Percentiles rank a stretch among this genome's conserved stretches.
These are phyloP conservation scores for Plebejus anna DNA, from an alignment of 2,888 invertebrate species.

Conservation along the genomic window DNA sequence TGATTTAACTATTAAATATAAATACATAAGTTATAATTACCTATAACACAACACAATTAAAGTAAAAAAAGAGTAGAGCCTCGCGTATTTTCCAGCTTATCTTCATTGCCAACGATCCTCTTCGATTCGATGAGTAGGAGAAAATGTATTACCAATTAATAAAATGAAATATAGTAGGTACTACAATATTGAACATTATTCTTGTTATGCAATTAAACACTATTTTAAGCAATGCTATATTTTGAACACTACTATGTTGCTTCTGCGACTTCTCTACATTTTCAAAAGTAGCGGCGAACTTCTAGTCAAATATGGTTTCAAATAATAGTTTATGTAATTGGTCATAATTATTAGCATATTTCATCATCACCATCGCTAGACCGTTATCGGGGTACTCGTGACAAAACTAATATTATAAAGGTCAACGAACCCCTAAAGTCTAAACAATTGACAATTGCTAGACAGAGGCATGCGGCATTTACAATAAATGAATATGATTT, in stretches of 20 bases:
- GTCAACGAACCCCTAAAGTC: constrained; percentile 18
- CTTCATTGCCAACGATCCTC: neutral
- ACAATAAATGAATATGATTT: neutral
- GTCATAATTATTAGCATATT: constrained; percentile 15
- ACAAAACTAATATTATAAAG: constrained; percentile 13
- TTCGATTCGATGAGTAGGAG: neutral
- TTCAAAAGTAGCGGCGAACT: constrained; percentile 3
- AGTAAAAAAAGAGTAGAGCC: neutral
- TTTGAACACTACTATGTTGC: neutral
- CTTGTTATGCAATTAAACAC: neutral
- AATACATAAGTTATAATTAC: neutral
- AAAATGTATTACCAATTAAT: neutral
- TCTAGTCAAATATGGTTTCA: neutral
- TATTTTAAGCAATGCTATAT: neutral
- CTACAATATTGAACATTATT: neutral
- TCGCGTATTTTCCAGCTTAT: neutral
- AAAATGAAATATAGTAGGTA: neutral
- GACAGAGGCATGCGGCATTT: constrained; percentile 9
- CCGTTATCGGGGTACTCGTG: neutral
- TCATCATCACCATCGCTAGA: neutral
- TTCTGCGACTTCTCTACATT: constrained; percentile 1
- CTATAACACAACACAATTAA: neutral
- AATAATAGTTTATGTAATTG: neutral
- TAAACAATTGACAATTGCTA: neutral
- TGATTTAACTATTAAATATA: neutral